Percentiles rank a stretch among this genome's conserved stretches.
Conservation (phyloP, 2,888 invertebrate species). For the Bhutanitis thaidina region DNA sequence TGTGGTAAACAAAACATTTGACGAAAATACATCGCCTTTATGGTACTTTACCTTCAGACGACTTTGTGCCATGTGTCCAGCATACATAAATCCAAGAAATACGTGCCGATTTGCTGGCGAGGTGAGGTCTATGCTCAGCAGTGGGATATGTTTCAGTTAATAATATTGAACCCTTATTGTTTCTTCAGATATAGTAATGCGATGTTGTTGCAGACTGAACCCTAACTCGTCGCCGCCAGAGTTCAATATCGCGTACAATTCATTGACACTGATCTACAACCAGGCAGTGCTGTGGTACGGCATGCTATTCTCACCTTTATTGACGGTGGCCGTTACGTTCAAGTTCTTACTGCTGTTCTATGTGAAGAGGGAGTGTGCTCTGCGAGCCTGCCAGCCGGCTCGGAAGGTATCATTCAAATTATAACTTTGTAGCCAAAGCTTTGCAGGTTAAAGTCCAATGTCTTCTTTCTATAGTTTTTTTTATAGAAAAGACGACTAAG, state of each 20-base stretch:
- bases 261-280: constrained; percentile 88
- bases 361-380: constrained; percentile 80
- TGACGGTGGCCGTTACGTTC: constrained; percentile 82
- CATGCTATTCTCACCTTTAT: constrained; percentile 84
- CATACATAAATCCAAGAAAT: too few species aligned
- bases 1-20: too few species aligned
- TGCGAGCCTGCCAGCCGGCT: constrained; percentile 84
- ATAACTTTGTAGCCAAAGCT: background rate
- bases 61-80: too few species aligned
- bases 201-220: constrained; percentile 35
- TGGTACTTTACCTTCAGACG: too few species aligned
- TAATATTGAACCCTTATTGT: too few species aligned
- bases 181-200: background rate
- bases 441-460: too few species aligned
- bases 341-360: constrained; percentile 88
- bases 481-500: too few species aligned
- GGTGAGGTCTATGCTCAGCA: background rate
- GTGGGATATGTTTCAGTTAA: background rate
- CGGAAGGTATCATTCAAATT: constrained; percentile 45
- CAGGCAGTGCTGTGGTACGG: constrained; percentile 90
- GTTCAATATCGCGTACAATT: constrained; percentile 88
- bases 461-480: too few species aligned
- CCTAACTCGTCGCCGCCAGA: constrained; percentile 67
- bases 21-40: too few species aligned
- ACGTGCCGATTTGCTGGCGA: too few species aligned